Evolutionary conservation across 30 jellyfish, hydroid and myxozoan species (phyloP).

Genomic region (Hydra vulgaris): DNA sequence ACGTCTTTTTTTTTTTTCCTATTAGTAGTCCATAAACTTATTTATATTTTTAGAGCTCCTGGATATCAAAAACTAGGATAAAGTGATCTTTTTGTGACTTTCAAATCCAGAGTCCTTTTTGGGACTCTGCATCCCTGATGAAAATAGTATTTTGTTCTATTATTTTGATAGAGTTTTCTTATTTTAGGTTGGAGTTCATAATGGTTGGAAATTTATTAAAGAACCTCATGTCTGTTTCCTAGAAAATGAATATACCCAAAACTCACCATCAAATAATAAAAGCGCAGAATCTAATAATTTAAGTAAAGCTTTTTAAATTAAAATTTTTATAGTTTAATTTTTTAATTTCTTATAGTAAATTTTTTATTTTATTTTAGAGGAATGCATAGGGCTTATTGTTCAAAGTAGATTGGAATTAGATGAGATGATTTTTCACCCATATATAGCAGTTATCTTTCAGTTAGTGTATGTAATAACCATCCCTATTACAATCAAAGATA

Average conservation of each 20-base stretch:
- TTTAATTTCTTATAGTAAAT: too few relatives aligned
- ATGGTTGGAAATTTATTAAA: constrained; percentile 78
- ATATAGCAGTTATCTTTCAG: constrained; percentile 71
- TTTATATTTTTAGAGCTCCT: too few relatives aligned
- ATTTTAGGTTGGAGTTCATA: constrained; percentile 83
- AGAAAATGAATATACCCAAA: constrained; percentile 38
- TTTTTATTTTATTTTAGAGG: constrained; percentile 12
- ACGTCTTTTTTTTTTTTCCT: too few relatives aligned
- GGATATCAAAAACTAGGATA: too few relatives aligned
- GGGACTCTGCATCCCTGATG: too few relatives aligned
- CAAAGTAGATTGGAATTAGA: constrained; percentile 65
- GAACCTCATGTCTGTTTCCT: constrained; percentile 68
- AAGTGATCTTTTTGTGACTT: too few relatives aligned
- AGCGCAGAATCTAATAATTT: constrained; percentile 12
- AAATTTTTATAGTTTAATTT: neutral
- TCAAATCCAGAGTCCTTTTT: too few relatives aligned
- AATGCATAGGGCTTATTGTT: constrained; percentile 36
- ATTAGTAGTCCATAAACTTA: too few relatives aligned
- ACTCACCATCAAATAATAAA: constrained; percentile 6
- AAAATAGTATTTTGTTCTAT: neutral
- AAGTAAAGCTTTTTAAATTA: neutral
- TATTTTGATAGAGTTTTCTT: neutral
- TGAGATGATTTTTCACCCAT: constrained; percentile 70
- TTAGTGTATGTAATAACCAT: constrained; percentile 61
- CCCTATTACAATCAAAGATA: constrained; percentile 65